These are phyloP conservation scores for Geococcyx californianus DNA, from an alignment of 2,113 vertebrate genomes.

Conservation along the genomic window DNA sequence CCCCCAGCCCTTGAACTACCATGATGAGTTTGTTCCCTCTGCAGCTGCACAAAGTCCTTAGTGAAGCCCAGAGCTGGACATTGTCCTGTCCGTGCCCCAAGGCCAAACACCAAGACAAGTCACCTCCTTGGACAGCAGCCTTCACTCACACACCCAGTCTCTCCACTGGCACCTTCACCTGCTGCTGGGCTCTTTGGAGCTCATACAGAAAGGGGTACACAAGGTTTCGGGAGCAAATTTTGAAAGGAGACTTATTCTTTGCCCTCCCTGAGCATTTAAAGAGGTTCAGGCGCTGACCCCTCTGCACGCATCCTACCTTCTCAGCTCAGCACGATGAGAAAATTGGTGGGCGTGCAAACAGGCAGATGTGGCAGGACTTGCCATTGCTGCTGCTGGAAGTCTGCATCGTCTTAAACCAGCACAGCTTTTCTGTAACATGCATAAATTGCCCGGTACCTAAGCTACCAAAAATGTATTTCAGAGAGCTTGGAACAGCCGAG, in stretches of 20 bases:
- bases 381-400: neutral
- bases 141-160: neutral
- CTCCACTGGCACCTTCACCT: neutral
- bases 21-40: neutral
- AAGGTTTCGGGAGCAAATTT: neutral
- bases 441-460: slow-evolving; percentile 26
- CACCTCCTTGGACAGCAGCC: neutral
- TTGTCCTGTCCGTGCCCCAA: neutral
- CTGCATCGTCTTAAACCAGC: neutral
- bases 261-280: neutral
- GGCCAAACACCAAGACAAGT: neutral
- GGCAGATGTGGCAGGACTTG: neutral
- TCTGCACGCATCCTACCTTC: rapidly evolving
- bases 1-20: neutral
- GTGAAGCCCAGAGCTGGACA: neutral
- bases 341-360: neutral
- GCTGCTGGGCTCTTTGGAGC: neutral
- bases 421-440: neutral
- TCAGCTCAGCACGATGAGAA: neutral
- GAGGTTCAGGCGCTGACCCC: neutral
- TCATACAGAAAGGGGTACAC: neutral
- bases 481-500: neutral
- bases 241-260: neutral
- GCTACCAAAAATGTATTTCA: slow-evolving; percentile 36
- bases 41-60: neutral